Base-by-base conservation (phyloP, 1,140 invertebrate species). In the Samia ricini region DNA sequence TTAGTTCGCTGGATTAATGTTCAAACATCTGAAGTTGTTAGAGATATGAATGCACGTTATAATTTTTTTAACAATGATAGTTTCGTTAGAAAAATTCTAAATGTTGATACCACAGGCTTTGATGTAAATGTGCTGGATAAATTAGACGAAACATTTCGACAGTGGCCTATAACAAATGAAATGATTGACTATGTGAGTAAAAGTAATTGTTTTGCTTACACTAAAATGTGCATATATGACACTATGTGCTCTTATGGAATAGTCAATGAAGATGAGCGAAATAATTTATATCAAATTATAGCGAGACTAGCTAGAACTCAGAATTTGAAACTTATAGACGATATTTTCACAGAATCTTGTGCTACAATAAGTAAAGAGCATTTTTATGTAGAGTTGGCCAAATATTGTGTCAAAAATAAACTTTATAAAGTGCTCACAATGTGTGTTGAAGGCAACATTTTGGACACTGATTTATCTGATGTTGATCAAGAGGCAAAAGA, bases 121-220 rank as follows among this genome's bases (percentile, higher is more conserved):
- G 66, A 72, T 6, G 64, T 60, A 19, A 67, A 84, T 58, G 77
- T 91, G 15, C 66, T 90, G 24, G 85, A 90, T 33, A 85, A 85
- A 61, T 72, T 93, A 49, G 85, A 91, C 60, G 79, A 81, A 19
- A 79, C 91, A 48, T 92, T 94, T 75, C 77, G 85, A 29, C 89
- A 89, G 60, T 92, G 92, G 78, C 68, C 91, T 50, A 93, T 94
- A 52, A 91, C 88, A 5, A 61, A 91, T 24, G 86, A 93, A 57
- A 94, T 94, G 93, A 88, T 94, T 61, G 79, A 91, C 33, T 76
- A 56, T 50, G 84, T 93, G 60, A 78, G 90, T 21, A 80, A 76
- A 12, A 91, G 88, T 50, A 79, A 88, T 67, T 92, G 89, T 66
- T 91, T 90, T 75, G 68, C 71, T 60, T 91, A 91, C 48, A 86